Base-by-base conservation (phyloP, 92 coral and sea anemone genomes). In the Palythoa grandis region DNA sequence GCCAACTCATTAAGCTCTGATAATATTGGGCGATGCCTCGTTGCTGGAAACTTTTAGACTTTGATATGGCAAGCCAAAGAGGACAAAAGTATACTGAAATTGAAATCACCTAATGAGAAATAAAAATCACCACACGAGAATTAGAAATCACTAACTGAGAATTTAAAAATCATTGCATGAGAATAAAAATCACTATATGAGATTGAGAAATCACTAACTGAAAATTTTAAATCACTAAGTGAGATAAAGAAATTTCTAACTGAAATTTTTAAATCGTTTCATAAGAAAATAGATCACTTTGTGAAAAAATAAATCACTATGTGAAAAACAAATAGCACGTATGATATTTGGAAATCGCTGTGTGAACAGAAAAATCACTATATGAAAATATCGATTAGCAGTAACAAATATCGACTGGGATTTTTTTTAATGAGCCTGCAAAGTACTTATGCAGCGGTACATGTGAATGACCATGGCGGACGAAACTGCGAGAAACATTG, bases 351-450 rank as follows among this genome's bases (percentile, higher is more conserved):
- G 78, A 73, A 75, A 50, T 14, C 39, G 38, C 17, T 14, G 19
- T 52, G 39, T 47, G 52, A 39, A 13, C 60, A 11, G 40, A 73
- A 16, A 75, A 19, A 75, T 75, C 52, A n/a, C 78, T 20, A 29
- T 15, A 73, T 73, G 78, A 73, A 73, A 73, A 73, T 73, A 73
- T 73, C 78, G 78, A 43, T 73, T 73, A 73, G 78, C 78, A 73
- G 78, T 73, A 3, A 73, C 47, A 70, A 8, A 70, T 70, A 70
- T 70, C 75, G 75, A 70, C 17, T 70, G 47, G 78, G 25, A 40
- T 73, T 14, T 73, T 71, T n/a, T 38, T 38, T 43, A 73, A 73
- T 73, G 78, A 73, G 78, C 78, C 78, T 73, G 78, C 76, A 73
- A 73, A 73, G 78, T 39, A 43, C 78, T 57, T 43, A 5, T 73